A percentile compares a stretch with the other conserved stretches of the same genome.
Evolutionary conservation across 2,113 vertebrate genomes (phyloP).

Genomic region (Lota lota): DNA sequence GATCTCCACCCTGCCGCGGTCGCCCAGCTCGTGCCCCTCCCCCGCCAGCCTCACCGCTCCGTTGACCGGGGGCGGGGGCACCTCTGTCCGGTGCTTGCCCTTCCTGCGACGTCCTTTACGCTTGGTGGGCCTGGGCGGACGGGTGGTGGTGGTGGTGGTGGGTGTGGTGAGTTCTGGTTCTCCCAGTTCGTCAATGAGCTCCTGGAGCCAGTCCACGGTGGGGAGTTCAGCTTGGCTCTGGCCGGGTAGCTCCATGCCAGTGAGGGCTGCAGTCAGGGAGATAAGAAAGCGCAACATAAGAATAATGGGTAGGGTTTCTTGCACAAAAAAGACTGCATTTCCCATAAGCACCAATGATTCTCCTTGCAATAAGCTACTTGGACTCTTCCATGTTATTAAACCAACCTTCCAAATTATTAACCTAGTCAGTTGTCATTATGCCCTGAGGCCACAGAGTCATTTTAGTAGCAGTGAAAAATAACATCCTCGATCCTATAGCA

Average conservation of each 20-base stretch:
- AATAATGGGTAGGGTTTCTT: no score
- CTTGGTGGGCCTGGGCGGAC: constrained; percentile 24
- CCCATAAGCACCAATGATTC: no score
- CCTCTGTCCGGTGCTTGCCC: constrained; percentile 35
- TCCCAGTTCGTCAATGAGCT: constrained; percentile 48
- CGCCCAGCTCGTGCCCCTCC: constrained; percentile 34
- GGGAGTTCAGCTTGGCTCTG: constrained; percentile 10
- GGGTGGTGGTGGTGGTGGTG: constrained; percentile 25
- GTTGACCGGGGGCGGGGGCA: neutral
- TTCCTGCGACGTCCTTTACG: constrained; percentile 60
- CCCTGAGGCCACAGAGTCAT: no score
- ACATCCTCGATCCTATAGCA: no score
- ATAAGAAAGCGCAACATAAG: no score
- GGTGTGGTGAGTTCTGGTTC: constrained; percentile 17
- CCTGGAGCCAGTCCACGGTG: constrained; percentile 63
- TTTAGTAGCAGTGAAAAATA: no score
- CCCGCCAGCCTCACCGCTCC: constrained; percentile 79
- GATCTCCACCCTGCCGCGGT: constrained; percentile 84
- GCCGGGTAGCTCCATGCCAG: constrained; percentile 50
- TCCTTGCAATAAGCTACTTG: no score
- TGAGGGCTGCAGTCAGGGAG: constrained; percentile 69
- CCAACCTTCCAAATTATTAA: no score
- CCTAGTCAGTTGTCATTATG: no score
- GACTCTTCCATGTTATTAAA: no score
- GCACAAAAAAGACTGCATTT: no score